Evolutionary conservation across 2,797 vertebrate species (phyloP).

Genomic region (Amniataba percoides): DNA sequence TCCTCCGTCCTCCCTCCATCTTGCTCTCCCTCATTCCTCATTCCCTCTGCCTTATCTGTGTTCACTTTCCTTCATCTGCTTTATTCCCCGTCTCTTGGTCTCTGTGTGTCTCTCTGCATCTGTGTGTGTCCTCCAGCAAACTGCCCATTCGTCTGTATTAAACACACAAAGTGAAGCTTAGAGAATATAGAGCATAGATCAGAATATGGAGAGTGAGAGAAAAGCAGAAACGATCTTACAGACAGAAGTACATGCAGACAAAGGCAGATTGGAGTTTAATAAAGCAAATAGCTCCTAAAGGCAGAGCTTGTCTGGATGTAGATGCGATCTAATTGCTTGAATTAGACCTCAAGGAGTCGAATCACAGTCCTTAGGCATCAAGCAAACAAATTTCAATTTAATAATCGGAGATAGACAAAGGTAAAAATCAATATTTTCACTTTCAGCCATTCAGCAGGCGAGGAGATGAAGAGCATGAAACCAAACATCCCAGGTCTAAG

Average conservation of each 20-base stretch:
- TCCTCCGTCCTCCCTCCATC: not conserved
- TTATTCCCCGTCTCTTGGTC: not conserved
- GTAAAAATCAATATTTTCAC: no score
- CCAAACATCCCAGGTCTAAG: no score
- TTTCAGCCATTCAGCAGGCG: no score
- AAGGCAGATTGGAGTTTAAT: constrained; percentile 28
- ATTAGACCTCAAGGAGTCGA: constrained; percentile 21
- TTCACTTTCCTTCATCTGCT: constrained; percentile 11
- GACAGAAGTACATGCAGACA: constrained; percentile 20
- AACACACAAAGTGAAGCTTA: constrained; percentile 34
- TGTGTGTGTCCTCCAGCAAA: constrained; percentile 37
- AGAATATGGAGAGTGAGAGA: not conserved
- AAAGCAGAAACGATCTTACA: not conserved
- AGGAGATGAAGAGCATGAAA: no score
- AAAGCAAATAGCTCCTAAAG: constrained; percentile 37
- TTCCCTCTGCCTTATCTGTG: not conserved
- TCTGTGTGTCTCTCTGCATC: constrained; percentile 21
- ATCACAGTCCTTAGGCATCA: not conserved
- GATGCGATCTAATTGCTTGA: constrained; percentile 36
- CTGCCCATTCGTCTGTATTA: constrained; percentile 37
- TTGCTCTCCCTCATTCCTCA: not conserved
- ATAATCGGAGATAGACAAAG: not conserved
- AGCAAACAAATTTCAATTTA: not conserved
- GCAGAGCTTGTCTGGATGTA: constrained; percentile 25
- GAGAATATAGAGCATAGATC: not conserved